Evolutionary conservation across 2,797 vertebrate species (phyloP).

Genomic region (Periparus ater): DNA sequence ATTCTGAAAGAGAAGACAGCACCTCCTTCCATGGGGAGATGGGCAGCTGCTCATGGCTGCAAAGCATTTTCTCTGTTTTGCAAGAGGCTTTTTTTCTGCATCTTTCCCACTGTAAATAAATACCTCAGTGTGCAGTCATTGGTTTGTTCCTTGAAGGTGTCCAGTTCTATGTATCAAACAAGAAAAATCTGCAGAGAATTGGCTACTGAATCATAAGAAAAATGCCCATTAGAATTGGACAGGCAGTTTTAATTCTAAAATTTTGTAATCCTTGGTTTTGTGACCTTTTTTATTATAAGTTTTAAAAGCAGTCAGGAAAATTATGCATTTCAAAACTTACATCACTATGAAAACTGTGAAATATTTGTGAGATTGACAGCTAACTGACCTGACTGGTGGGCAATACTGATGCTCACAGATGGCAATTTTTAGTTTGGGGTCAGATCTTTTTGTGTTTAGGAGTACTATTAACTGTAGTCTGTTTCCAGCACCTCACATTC

Average conservation of each 20-base stretch:
- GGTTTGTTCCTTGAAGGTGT: neutral
- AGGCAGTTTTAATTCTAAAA: neutral
- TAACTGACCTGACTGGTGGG: neutral
- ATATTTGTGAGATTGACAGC: neutral
- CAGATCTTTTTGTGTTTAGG: neutral
- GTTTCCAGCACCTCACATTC: neutral
- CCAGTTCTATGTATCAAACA: accelerated
- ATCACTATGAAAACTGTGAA: neutral
- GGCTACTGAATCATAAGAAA: neutral
- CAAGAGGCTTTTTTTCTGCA: neutral
- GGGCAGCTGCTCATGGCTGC: neutral
- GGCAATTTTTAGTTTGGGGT: neutral
- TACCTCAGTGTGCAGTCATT: neutral
- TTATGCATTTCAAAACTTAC: neutral
- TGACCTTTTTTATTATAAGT: neutral
- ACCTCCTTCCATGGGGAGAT: neutral
- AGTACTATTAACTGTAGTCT: neutral
- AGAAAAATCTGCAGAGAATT: neutral
- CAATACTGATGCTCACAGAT: neutral
- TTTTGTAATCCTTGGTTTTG: neutral
- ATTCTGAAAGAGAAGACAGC: neutral
- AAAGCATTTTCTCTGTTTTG: neutral
- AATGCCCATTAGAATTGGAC: neutral
- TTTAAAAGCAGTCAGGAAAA: neutral
- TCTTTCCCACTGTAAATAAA: neutral